Percentiles rank a stretch among this genome's conserved stretches.
These are phyloP conservation scores for Amphiura filiformis DNA, from an alignment of 35 echinoderm and acorn worm genomes.

Conservation along the genomic window DNA sequence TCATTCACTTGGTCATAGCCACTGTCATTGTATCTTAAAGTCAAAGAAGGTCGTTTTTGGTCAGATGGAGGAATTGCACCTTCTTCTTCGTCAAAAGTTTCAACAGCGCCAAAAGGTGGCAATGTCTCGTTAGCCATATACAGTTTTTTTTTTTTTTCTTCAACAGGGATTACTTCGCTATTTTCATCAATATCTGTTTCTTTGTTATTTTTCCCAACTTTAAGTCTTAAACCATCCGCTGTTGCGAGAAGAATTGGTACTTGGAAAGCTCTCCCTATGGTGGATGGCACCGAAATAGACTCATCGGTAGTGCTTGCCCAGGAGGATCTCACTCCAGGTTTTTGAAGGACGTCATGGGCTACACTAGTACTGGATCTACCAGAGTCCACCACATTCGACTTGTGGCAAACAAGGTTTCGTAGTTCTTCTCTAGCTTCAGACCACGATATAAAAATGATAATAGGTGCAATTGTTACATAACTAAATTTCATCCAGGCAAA, in stretches of 20 bases:
- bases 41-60: neutral
- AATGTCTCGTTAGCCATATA: neutral
- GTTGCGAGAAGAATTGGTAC: slow-evolving; percentile 28
- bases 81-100: neutral
- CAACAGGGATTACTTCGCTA: neutral
- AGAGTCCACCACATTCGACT: slow-evolving; percentile 23
- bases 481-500: slow-evolving; percentile 35
- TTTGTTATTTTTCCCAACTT: slow-evolving; percentile 7
- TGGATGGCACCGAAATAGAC: neutral
- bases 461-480: slow-evolving; percentile 9
- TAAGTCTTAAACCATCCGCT: slow-evolving; percentile 14
- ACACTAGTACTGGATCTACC: neutral
- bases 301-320: neutral
- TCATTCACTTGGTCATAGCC: neutral
- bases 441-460: slow-evolving; percentile 4
- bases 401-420: neutral
- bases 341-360: neutral
- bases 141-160: neutral
- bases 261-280: slow-evolving; percentile 6
- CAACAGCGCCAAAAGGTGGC: neutral
- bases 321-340: slow-evolving; percentile 16
- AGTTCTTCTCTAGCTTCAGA: slow-evolving; percentile 20
- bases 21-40: neutral
- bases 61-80: neutral
- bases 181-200: slow-evolving; percentile 18